Percentiles rank a stretch among this genome's conserved stretches.
Conservation (phyloP, 2,113 vertebrate genomes). For the Oncorhynchus gorbuscha region DNA sequence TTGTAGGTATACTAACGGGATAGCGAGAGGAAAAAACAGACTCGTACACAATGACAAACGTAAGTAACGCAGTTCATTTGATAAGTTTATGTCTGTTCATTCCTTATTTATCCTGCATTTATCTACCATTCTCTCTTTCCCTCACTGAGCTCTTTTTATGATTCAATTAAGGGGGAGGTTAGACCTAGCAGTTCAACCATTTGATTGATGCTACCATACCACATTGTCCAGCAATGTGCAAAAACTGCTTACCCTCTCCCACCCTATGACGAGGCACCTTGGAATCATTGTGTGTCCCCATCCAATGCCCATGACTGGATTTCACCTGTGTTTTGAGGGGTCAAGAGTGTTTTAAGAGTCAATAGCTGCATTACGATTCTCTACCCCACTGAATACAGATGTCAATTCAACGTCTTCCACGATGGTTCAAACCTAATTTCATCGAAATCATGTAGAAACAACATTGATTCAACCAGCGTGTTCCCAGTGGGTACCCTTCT, state of each 20-base stretch:
- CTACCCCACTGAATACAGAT: too few species aligned
- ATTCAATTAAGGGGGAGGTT: too few species aligned
- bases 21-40: slow-evolving; percentile 59
- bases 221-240: slow-evolving; percentile 51
- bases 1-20: slow-evolving; percentile 44
- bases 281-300: neutral
- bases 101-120: neutral
- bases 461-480: too few species aligned
- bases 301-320: neutral
- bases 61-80: slow-evolving; percentile 54
- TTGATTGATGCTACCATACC: neutral
- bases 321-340: neutral
- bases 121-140: neutral
- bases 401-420: too few species aligned
- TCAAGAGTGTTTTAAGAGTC: too few species aligned
- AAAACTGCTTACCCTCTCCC: slow-evolving; percentile 52
- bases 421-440: too few species aligned
- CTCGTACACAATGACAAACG: slow-evolving; percentile 55
- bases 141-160: slow-evolving; percentile 12
- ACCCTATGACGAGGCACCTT: slow-evolving; percentile 18
- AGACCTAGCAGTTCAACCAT: neutral
- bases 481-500: too few species aligned
- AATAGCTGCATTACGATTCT: too few species aligned
- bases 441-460: too few species aligned
- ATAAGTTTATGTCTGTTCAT: slow-evolving; percentile 26